A percentile compares a stretch with the other conserved stretches of the same genome.
These are phyloP conservation scores for Sardina pilchardus DNA, from an alignment of 2,113 vertebrate species.

Conservation along the genomic window DNA sequence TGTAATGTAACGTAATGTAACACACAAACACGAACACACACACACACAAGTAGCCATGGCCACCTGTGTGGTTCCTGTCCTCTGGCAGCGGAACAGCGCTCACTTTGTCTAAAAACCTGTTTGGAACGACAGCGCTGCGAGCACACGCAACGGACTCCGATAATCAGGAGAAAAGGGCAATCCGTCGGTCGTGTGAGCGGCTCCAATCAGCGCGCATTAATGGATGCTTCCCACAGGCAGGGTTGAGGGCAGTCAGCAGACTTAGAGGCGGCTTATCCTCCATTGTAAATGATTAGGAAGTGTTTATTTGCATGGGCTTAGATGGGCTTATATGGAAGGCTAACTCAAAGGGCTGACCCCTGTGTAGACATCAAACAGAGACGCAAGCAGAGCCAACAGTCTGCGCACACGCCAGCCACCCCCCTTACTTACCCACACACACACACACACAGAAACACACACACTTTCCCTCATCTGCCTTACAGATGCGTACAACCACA, in stretches of 20 bases:
- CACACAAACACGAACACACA: too few relatives aligned
- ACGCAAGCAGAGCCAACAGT: neutral
- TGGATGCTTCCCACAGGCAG: neutral
- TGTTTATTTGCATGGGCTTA: neutral
- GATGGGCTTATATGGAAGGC: neutral
- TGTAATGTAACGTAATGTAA: too few relatives aligned
- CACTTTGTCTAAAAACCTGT: neutral
- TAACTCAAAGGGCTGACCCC: neutral
- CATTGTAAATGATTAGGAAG: neutral
- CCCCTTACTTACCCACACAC: neutral
- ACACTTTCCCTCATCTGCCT: neutral
- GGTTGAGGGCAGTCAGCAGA: neutral
- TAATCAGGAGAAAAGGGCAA: neutral
- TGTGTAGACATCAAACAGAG: neutral
- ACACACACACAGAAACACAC: neutral
- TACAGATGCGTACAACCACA: too few relatives aligned
- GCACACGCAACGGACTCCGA: neutral
- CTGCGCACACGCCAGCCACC: conserved; percentile 31
- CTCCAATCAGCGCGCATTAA: neutral
- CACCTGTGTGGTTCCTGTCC: neutral
- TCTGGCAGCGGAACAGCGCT: neutral
- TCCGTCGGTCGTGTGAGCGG: neutral
- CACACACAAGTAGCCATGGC: neutral
- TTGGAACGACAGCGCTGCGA: neutral
- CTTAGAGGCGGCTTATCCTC: neutral